Evolutionary conservation across 2,113 vertebrate species (phyloP), one percentile per base, ranked within the genome.

Genomic region (Eulemur macaco): DNA sequence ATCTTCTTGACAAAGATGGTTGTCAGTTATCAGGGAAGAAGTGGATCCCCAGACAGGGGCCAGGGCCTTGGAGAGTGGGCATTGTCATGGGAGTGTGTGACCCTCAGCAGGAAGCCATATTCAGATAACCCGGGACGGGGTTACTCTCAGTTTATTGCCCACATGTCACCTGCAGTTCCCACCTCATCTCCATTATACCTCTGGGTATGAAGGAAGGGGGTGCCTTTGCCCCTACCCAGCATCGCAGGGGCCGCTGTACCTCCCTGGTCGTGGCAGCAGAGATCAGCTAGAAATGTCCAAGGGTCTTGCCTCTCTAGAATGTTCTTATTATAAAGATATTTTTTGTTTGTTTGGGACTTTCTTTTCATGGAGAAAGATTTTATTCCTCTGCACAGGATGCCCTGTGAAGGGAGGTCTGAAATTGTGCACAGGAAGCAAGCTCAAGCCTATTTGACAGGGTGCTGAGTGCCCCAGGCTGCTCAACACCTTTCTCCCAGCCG

Each of bases 381-480:
- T 12, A 14, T 8, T 90, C 20, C 4, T 86, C 18, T 25, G 64
- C 37, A 29, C 7, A 71, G 10, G 14, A 21, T 76, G 6, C 15
- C 42, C 37, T 37, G 3, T 11, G 56, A 82, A 64, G 14, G 34
- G 42, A 54, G 27, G 8, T 84, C 17, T 78, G 56, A 54, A 11
- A 1, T 31, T 21, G 2, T 52, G 14, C 42, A 25, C 18, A 15
- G 60, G 52, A 73, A 77, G 27, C 15, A 42, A 23, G 27, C 13
- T 7, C 15, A 42, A 54, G 27, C 21, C 39, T 7, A 15, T 21
- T 25, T 2, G 0, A 4, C 6, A 27, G 23, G 74, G 21, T 0
- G 4, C 23, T 34, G 52, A 25, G 39, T 20, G 8, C 17, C 66
- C 64, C 14, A 34, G 69, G 45, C 2, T 13, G 50, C 21, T 37